Evolutionary conservation across 2,797 vertebrate species (phyloP), one percentile per base, ranked within the genome.

Genomic region (Serranus cabrilla): DNA sequence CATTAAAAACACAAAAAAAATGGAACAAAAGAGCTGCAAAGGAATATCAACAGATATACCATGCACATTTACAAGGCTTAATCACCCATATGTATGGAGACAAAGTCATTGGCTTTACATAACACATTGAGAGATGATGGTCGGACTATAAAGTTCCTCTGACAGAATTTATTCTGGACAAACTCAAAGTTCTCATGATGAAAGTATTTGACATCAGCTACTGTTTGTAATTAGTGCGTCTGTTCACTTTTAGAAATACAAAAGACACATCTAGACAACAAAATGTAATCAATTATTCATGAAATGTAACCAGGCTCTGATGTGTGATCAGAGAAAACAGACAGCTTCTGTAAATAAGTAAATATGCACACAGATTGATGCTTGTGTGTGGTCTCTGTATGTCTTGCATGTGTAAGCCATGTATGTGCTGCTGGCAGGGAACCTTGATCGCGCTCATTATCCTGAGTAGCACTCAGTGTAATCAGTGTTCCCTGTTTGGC

Each of bases 381-480:
- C 37, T 10, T 59, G 59, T 50, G 58, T 77, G 50, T 65, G 42
- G 9, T 81, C 43, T 58, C 49, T 21, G 39, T 59, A 40, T 59
- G 72, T 57, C 18, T 49, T 55, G 66, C 64, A 67, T 67, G 51
- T 85, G 76, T 45, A 61, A 69, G 49, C 51, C 71, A 60, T 77
- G 81, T 78, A 64, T 74, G 74, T 79, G 79, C 62, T 23, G 27
- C 65, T 23, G 27, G 71, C 42, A 23, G 74, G 72, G 72, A 87
- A 84, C 70, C 81, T 76, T 50, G 69, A 79, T 87, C 56, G 18
- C 75, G n/a, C 82, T 92, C 90, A 91, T 92, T 90, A 88, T 64
- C 81, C 84, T 85, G 90, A 93, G 90, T 91, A 91, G 85, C 90
- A 91, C 92, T 92, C 84, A 87, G 55, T 69, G 72, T 89, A 92